Evolutionary conservation across 2,797 vertebrate genomes (phyloP).

Genomic region (Cheirogaleus major): DNA sequence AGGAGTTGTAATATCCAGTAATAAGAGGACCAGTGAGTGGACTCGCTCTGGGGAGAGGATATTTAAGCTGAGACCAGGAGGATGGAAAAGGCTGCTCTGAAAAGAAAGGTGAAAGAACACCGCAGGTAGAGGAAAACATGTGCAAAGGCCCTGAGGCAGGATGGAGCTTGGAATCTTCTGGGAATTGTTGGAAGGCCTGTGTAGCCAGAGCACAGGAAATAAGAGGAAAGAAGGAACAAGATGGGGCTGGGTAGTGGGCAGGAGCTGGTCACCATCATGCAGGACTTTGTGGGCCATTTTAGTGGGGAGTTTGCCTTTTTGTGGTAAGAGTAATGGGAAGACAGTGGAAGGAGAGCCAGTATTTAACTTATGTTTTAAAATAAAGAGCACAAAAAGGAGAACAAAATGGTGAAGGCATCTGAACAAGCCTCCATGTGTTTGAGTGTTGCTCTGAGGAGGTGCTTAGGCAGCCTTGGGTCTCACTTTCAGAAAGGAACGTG

Average conservation of each 20-base stretch:
- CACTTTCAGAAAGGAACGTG: not conserved
- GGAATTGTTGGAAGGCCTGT: not conserved
- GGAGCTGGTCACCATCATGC: fast-evolving
- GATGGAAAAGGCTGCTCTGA: not conserved
- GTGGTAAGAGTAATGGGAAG: not conserved
- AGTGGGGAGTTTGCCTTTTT: not conserved
- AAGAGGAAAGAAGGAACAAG: not conserved
- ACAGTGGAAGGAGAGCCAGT: not conserved
- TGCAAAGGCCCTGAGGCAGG: not conserved
- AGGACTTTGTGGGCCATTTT: not conserved
- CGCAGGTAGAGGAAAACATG: not conserved
- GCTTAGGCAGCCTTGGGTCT: not conserved
- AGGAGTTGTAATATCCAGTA: not conserved
- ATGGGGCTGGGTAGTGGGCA: not conserved
- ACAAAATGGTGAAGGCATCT: fast-evolving
- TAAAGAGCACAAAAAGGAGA: too few species aligned
- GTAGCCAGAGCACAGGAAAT: not conserved
- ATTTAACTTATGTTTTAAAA: not conserved
- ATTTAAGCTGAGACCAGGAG: not conserved
- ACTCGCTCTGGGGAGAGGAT: not conserved
- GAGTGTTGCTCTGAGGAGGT: not conserved
- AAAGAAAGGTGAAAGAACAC: not conserved
- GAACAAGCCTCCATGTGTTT: not conserved
- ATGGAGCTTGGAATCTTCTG: not conserved
- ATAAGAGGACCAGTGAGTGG: not conserved